A percentile compares a stretch with the other conserved stretches of the same genome.
phyloP scores from a whole-genome alignment of 92 coral and sea anemone species.

The Epizoanthus ramosus region DNA sequence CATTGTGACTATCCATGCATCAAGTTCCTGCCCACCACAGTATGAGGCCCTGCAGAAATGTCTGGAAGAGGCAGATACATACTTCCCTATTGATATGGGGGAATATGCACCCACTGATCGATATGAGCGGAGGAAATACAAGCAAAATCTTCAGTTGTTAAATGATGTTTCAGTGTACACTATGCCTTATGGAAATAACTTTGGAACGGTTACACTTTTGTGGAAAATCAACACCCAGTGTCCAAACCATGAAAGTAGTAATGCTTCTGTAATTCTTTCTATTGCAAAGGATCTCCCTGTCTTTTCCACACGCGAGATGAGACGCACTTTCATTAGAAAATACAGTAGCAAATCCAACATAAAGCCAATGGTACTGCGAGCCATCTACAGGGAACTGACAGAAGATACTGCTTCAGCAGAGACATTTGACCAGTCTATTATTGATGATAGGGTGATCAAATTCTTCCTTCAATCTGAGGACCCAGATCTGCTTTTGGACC shows the following conservation, averaged over 20 bases:
- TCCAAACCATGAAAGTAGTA: background rate
- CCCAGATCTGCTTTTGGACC: background rate
- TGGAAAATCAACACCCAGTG: background rate
- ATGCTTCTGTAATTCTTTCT: background rate
- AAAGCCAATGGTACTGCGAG: background rate
- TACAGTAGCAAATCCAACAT: background rate
- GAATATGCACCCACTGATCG: constrained; percentile 5
- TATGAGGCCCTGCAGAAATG: background rate
- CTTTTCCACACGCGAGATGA: background rate
- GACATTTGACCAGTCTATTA: background rate
- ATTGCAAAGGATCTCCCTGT: background rate
- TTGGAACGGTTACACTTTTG: constrained; percentile 1
- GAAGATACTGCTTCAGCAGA: background rate
- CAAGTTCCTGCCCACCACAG: background rate
- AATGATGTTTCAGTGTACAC: constrained; percentile 1
- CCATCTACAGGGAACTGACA: background rate
- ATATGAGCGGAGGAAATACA: background rate
- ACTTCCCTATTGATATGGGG: background rate
- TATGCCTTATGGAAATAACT: constrained; percentile 3
- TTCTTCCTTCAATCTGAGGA: constrained; percentile 8
- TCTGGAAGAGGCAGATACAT: background rate
- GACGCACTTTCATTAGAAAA: background rate
- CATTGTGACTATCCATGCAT: background rate
- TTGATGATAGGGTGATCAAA: background rate
- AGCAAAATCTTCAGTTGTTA: background rate